Percentiles rank a stretch among this genome's conserved stretches.
Evolutionary conservation across 2,113 vertebrate genomes (phyloP).

Genomic region (Oenanthe melanoleuca): DNA sequence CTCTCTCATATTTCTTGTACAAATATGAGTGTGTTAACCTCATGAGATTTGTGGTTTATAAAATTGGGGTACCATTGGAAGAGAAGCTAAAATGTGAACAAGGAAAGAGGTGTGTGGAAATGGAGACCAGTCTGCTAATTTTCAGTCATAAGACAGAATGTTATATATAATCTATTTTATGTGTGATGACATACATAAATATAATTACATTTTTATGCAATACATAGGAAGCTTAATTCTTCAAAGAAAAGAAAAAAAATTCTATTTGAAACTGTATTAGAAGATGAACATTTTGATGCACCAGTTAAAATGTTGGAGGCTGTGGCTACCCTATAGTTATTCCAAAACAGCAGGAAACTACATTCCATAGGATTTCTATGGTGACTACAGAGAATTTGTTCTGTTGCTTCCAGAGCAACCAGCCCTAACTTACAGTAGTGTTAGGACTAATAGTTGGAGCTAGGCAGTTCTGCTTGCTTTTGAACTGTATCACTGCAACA

Average conservation of each 20-base stretch:
- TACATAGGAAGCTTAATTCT: slow-evolving; percentile 38
- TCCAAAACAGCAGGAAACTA: slow-evolving; percentile 40
- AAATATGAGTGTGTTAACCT: background rate
- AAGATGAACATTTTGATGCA: background rate
- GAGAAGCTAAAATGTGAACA: background rate
- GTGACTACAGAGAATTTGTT: slow-evolving; percentile 56
- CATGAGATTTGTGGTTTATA: background rate
- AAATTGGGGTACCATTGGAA: background rate
- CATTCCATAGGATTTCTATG: slow-evolving; percentile 66
- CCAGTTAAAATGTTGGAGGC: background rate
- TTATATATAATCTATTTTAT: background rate
- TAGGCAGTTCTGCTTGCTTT: slow-evolving; percentile 28
- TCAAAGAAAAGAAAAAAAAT: slow-evolving; percentile 30
- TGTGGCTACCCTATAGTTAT: slow-evolving; percentile 22
- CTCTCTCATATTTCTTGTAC: background rate
- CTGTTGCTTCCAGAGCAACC: slow-evolving; percentile 61
- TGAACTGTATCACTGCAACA: slow-evolving; percentile 41
- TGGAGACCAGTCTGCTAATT: background rate
- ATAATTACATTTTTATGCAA: background rate
- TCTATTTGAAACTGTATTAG: slow-evolving; percentile 9
- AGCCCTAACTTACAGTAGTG: slow-evolving; percentile 38
- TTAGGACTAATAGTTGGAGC: slow-evolving; percentile 44
- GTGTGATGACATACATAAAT: background rate
- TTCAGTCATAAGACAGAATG: slow-evolving; percentile 21
- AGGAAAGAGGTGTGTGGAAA: background rate